A percentile compares a stretch with the other conserved stretches of the same genome.
Conservation (phyloP, 2,113 vertebrate species). For the Geococcyx californianus region DNA sequence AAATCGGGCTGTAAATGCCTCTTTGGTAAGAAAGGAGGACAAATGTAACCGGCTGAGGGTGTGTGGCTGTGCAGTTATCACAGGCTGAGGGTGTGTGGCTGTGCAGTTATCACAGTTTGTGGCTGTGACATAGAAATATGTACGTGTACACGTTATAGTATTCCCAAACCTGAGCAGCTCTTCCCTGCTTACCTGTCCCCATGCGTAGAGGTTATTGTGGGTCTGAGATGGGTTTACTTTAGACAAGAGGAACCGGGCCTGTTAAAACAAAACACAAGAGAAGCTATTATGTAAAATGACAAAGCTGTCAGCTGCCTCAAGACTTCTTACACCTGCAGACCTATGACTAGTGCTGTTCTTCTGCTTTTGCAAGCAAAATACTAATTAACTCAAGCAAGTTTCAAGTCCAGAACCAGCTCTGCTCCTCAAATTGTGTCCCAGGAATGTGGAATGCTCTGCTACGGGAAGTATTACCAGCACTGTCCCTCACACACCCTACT, state of each 20-base stretch:
- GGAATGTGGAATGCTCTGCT: not conserved
- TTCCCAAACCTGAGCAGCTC: not conserved
- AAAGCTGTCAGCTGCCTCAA: not conserved
- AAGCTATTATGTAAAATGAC: not conserved
- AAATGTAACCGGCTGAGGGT: fast-evolving
- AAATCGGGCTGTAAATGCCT: not conserved
- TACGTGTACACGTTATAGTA: not conserved
- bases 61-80: not conserved
- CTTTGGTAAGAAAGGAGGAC: not conserved
- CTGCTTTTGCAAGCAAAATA: not conserved
- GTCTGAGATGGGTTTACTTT: conserved; percentile 99
- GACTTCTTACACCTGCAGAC: not conserved
- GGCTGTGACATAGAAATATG: too few species aligned
- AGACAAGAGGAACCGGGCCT: conserved; percentile 95
- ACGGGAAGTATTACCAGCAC: not conserved
- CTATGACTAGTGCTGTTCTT: not conserved
- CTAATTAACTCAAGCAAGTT: not conserved
- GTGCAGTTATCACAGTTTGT: not conserved
- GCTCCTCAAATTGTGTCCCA: not conserved
- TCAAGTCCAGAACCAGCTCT: not conserved
- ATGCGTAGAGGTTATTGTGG: conserved; percentile 94
- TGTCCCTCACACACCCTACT: too few species aligned
- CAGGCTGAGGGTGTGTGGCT: fast-evolving
- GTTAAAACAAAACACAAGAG: conserved; percentile 35
- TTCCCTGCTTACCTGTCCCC: conserved; percentile 87